Base-by-base conservation (phyloP, 2,113 vertebrate genomes). In the Capra hircus region DNA sequence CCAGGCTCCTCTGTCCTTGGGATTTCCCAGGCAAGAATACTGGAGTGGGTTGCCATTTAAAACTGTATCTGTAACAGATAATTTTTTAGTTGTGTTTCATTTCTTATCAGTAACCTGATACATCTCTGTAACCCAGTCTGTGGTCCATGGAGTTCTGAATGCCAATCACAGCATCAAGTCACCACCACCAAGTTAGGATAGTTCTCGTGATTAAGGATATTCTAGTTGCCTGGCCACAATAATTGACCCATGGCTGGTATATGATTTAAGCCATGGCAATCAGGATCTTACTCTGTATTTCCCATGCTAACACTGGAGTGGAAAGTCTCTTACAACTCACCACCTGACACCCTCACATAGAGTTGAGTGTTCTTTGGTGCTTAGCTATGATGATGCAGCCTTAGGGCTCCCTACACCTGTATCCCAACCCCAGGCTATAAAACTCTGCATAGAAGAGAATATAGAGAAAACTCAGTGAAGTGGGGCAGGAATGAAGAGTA, bases 381-480 rank as follows among this genome's bases (percentile, higher is more conserved):
- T 91, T 64, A 84, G 21, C 25, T 19, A n/a, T 36, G 7, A 40
- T 11, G 27, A 21, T 64, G 12, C 10, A 67, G 14, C 36, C 2
- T 40, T 30, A 3, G 19, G 30, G 5, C 2, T 67, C 8, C 27
- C 81, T 36, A 30, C 1, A 16, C 6, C 21, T 2, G 2, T 27
- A 83, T 67, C 77, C 45, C 21, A 45, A 13, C 8, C 13, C 25
- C 10, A 40, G 15, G 23, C 6, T 60, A 25, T 14, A 81, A 64
- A 80, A 7, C 16, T 84, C 8, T 33, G 13, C 28, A 4, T 16
- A 27, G 40, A 82, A 78, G 12, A 92, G 7, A 60, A 19, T 36
- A 50, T 25, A 25, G 10, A 1, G 30, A 53, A 14, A n/a, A 12
- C 13, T 30, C 21, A 40, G 5, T n/a, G 17, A 30, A n/a, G 14